Conservation (phyloP, 2,113 vertebrate genomes). For the Australoheros scitulus region DNA sequence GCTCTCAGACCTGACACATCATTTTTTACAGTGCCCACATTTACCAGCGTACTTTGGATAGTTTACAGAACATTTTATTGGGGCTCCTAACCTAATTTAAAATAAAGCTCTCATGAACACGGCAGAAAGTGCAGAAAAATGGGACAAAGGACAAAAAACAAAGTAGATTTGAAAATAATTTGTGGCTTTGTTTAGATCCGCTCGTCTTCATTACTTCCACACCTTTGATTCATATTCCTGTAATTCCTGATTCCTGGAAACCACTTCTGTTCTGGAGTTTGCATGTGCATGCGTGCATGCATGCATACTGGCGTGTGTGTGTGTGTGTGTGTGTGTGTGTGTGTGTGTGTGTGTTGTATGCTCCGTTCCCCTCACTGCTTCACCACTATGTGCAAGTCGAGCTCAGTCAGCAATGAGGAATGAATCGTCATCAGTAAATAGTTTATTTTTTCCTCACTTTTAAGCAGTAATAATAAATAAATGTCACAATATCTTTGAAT, state of each 20-base stretch:
- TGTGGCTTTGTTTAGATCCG: no score
- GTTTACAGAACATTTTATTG: background rate
- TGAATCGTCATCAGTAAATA: slow-evolving; percentile 19
- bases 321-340: no score
- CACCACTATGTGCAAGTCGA: slow-evolving; percentile 31
- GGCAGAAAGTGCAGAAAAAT: no score
- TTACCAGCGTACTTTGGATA: background rate
- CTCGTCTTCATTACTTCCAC: background rate
- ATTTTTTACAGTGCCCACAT: background rate
- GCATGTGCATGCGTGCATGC: background rate
- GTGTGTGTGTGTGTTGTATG: background rate
- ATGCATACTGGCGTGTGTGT: background rate
- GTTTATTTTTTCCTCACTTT: background rate
- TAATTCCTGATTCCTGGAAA: background rate
- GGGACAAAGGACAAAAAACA: no score
- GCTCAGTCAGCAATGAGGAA: slow-evolving; percentile 53
- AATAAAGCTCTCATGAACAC: background rate
- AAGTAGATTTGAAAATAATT: no score
- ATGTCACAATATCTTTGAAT: background rate
- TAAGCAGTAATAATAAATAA: background rate
- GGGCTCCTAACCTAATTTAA: background rate
- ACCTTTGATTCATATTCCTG: background rate
- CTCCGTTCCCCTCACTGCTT: slow-evolving; percentile 23
- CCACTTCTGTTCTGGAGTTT: background rate
- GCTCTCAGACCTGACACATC: background rate